Conservation (phyloP, 2,797 vertebrate species). For the Melopsittacus undulatus region DNA sequence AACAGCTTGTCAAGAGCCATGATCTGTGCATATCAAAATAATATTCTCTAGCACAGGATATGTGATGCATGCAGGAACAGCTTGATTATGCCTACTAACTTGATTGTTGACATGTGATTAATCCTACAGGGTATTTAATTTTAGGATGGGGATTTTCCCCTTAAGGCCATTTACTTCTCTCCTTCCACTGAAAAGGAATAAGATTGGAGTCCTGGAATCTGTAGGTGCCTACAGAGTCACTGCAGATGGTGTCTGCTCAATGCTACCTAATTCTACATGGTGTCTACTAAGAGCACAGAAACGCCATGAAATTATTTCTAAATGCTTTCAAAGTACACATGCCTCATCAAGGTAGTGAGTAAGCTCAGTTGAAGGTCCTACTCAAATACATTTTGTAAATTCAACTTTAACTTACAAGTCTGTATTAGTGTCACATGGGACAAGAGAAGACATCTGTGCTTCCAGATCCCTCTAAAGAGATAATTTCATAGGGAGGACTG, state of each 20-base stretch:
- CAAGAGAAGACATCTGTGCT: neutral
- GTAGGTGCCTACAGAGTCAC: constrained; percentile 24
- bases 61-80: neutral
- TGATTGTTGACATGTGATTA: neutral
- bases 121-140: constrained; percentile 25
- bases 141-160: constrained; percentile 11
- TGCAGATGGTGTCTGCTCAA: constrained; percentile 55
- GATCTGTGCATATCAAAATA: neutral
- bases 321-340: neutral
- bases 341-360: neutral
- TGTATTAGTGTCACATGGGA: neutral
- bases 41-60: neutral
- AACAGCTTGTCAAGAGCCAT: neutral
- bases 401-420: neutral
- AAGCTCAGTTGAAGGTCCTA: neutral
- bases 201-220: constrained; percentile 46
- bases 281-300: constrained; percentile 29
- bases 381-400: neutral
- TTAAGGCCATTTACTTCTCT: neutral
- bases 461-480: neutral
- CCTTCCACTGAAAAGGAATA: constrained; percentile 30
- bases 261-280: constrained; percentile 38
- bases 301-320: constrained; percentile 36
- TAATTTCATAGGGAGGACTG: neutral
- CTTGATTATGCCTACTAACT: constrained; percentile 2